Evolutionary conservation across 2,888 invertebrate species (phyloP).

Genomic region (Pimpla rufipes): DNA sequence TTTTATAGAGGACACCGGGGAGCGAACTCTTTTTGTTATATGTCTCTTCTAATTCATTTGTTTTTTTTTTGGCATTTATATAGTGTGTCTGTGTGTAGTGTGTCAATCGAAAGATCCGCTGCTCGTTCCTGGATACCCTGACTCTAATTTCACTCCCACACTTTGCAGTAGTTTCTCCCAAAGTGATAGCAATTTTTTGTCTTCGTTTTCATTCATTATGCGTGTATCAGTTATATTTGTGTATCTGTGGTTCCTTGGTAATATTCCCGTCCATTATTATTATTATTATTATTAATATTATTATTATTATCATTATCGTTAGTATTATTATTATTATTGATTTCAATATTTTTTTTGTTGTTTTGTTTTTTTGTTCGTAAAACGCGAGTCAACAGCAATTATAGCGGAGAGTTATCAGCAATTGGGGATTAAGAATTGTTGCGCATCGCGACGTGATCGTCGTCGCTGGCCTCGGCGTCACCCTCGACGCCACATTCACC

Average conservation of each 20-base stretch:
- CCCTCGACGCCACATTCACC: slow-evolving; percentile 87
- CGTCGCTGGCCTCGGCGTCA: slow-evolving; percentile 88
- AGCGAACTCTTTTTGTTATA: slow-evolving; percentile 22
- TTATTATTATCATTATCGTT: too few relatives aligned
- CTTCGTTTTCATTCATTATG: slow-evolving; percentile 30
- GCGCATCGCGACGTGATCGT: slow-evolving; percentile 78
- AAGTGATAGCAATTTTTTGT: background rate
- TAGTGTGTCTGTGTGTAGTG: slow-evolving; percentile 21
- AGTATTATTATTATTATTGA: slow-evolving; percentile 14
- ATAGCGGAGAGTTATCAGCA: slow-evolving; percentile 52
- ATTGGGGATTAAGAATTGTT: slow-evolving; percentile 71
- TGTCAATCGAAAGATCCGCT: slow-evolving; percentile 46
- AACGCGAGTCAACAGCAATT: slow-evolving; percentile 56
- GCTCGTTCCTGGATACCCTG: slow-evolving; percentile 25
- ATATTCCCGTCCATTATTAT: slow-evolving; percentile 37
- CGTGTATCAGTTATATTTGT: slow-evolving; percentile 48
- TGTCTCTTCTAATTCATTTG: slow-evolving; percentile 18
- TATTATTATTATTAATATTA: slow-evolving; percentile 22
- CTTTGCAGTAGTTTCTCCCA: slow-evolving; percentile 32
- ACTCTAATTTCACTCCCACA: slow-evolving; percentile 26
- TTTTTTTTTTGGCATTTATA: slow-evolving; percentile 59
- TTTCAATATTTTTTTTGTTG: background rate
- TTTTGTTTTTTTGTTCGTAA: slow-evolving; percentile 25
- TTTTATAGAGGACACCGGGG: slow-evolving; percentile 49
- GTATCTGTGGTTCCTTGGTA: slow-evolving; percentile 45